Evolutionary conservation across 2,888 invertebrate species (phyloP), one percentile per base, ranked within the genome.

Genomic region (Limnephilus lunatus): DNA sequence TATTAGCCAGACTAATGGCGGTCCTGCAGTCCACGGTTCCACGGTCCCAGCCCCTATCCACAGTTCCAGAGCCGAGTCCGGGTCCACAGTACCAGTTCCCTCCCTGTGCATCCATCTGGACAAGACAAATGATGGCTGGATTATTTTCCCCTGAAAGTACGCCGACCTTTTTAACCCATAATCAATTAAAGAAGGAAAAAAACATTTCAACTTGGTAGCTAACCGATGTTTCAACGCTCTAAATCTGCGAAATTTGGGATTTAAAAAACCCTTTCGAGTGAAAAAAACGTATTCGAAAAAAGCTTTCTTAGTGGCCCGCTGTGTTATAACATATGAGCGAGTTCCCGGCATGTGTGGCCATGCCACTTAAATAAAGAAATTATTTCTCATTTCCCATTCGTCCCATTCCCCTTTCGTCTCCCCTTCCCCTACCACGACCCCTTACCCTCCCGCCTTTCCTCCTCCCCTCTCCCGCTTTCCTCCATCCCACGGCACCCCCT

Each of bases 131-230:
- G 68, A 68, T 68, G 68, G 68, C 68, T 25, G 68, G 68, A 68
- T 68, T 68, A 68, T n/a, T 25, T 68, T 68, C 68, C 68, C 68
- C 68, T 68, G n/a, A 25, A 68, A 68, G 68, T 68, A 68, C 68
- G 68, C 68, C 68, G 68, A 68, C 68, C 68, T 68, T 68, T 68
- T 68, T 68, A 68, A 68, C 68, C 68, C 68, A 68, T n/a, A 68
- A 68, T 68, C 25, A 68, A 7, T 68, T 9, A 4, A 68, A 25
- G 25, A 25, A 68, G n/a, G n/a, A 68, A 68, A 68, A 68, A 68
- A 2, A 68, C 53, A 25, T 19, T 68, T 68, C 1, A 4, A 25
- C 9, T n/a, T 68, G 7, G 25, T 68, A 68, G 68, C 68, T 68
- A 25, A 68, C 68, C 25, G 68, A 25, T 4, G 7, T 68, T 68